These are phyloP conservation scores for Lepilemur ruficaudatus DNA, from an alignment of 2,797 vertebrate genomes.

Conservation along the genomic window DNA sequence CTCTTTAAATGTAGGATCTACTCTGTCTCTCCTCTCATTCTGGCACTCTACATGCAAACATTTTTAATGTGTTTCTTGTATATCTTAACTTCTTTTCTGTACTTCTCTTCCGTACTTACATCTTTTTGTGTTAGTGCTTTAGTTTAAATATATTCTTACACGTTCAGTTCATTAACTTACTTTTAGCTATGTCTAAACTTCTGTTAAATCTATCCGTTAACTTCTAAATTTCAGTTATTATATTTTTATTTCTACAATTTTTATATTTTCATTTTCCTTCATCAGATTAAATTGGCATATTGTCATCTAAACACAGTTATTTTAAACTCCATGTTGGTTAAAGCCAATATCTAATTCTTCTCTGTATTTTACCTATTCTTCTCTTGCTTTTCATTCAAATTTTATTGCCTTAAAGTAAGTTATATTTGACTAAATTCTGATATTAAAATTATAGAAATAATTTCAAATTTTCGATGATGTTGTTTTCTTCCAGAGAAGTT, in stretches of 20 bases:
- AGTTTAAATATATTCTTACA: background rate
- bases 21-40: background rate
- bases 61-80: background rate
- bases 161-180: background rate
- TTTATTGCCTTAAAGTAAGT: background rate
- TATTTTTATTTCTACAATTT: background rate
- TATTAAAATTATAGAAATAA: background rate
- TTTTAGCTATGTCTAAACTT: background rate
- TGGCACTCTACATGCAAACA: background rate
- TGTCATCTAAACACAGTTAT: background rate
- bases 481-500: background rate
- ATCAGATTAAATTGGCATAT: background rate
- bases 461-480: background rate
- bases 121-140: background rate
- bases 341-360: background rate
- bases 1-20: background rate
- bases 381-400: background rate
- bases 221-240: background rate
- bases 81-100: background rate
- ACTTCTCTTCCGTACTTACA: background rate
- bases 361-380: background rate
- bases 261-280: background rate
- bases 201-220: background rate
- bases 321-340: background rate
- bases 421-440: background rate